These are phyloP conservation scores for Aplocera efformata DNA, from an alignment of 2,888 invertebrate species.

Conservation along the genomic window DNA sequence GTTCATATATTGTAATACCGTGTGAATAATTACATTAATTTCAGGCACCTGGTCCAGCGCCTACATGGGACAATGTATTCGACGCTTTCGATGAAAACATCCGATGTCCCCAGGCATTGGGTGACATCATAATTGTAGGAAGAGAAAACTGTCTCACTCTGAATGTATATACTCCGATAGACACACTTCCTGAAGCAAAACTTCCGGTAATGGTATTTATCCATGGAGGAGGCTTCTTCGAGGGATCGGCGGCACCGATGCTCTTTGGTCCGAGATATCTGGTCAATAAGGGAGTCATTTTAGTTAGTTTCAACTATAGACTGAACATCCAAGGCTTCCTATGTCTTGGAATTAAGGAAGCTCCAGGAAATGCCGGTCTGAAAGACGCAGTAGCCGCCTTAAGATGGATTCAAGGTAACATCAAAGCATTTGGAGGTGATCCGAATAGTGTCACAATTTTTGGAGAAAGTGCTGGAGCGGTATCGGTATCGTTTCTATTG, in stretches of 20 bases:
- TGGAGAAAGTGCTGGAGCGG: conserved; percentile 65
- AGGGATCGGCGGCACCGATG: conserved; percentile 46
- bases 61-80: conserved; percentile 52
- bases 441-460: conserved; percentile 58
- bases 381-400: conserved; percentile 64
- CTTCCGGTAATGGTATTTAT: conserved; percentile 66
- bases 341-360: conserved; percentile 58
- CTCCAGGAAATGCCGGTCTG: conserved; percentile 62
- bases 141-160: conserved; percentile 52
- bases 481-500: conserved; percentile 57
- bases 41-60: conserved; percentile 61
- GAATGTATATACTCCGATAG: conserved; percentile 56
- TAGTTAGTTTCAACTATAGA: conserved; percentile 64
- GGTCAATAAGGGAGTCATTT: conserved; percentile 50
- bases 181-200: conserved; percentile 24
- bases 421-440: conserved; percentile 57
- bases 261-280: conserved; percentile 61
- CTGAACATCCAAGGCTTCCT: conserved; percentile 60
- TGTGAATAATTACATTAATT: conserved; percentile 21
- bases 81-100: conserved; percentile 57
- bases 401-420: conserved; percentile 57
- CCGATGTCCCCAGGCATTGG: conserved; percentile 49
- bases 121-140: conserved; percentile 35
- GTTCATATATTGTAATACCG: no score
- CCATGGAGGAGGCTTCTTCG: conserved; percentile 64